A percentile compares a stretch with the other conserved stretches of the same genome.
Evolutionary conservation across 2,888 invertebrate genomes (phyloP).

Genomic region (Meta bourneti): DNA sequence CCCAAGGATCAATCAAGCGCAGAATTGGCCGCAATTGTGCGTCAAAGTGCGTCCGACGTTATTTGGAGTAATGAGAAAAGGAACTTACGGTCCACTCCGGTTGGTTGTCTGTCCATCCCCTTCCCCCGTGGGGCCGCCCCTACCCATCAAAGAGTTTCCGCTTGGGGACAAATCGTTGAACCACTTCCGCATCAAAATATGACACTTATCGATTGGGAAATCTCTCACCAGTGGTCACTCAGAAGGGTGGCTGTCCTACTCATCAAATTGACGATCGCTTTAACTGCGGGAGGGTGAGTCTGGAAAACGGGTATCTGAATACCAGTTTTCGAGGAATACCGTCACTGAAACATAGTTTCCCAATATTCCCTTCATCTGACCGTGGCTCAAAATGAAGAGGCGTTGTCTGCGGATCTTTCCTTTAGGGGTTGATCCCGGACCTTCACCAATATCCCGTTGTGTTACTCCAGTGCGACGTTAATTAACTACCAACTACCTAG

Average conservation of each 20-base stretch:
- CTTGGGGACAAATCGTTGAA: slow-evolving; percentile 61
- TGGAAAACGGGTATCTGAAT: background rate
- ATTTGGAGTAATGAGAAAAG: slow-evolving; percentile 75
- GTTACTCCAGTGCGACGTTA: no score
- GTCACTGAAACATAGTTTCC: no score
- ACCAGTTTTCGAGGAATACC: no score
- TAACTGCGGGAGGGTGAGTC: background rate
- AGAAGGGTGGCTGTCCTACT: background rate
- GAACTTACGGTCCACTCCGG: slow-evolving; percentile 53
- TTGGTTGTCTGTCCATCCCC: background rate
- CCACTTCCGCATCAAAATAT: slow-evolving; percentile 72
- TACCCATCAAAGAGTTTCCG: slow-evolving; percentile 65
- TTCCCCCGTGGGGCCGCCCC: slow-evolving; percentile 4
- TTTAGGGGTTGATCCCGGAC: no score
- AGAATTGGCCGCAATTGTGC: slow-evolving; percentile 73
- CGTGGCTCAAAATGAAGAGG: no score
- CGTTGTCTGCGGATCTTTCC: no score
- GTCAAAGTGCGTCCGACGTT: slow-evolving; percentile 71
- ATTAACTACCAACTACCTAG: no score
- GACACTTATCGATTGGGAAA: slow-evolving; percentile 61
- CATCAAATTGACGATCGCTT: background rate
- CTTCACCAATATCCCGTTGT: no score
- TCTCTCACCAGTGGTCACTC: slow-evolving; percentile 18
- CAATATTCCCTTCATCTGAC: no score
- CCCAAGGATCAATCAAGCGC: slow-evolving; percentile 69